Evolutionary conservation across 2,797 vertebrate genomes (phyloP).

Genomic region (Hapalemur alaotrensis): DNA sequence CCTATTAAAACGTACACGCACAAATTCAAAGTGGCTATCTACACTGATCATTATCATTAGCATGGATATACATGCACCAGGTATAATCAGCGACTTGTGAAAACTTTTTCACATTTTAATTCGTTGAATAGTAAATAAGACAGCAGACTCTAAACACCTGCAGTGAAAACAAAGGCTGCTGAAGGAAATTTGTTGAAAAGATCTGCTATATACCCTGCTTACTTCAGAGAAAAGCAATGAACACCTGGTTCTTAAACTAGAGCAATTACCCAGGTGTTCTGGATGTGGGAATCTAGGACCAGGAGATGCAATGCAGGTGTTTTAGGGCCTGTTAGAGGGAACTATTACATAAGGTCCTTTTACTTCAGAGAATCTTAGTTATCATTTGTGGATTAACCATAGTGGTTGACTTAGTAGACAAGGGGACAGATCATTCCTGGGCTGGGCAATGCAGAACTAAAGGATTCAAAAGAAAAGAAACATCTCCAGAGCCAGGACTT

Average conservation of each 20-base stretch:
- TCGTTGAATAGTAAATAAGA: not conserved
- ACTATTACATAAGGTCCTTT: not conserved
- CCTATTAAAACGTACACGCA: not conserved
- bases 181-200: slow-evolving; percentile 17
- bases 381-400: not conserved
- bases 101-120: not conserved
- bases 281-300: not conserved
- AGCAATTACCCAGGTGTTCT: not conserved
- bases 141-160: not conserved
- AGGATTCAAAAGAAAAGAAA: not conserved
- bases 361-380: not conserved
- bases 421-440: not conserved
- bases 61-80: not conserved
- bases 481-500: not conserved
- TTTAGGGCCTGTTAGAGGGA: not conserved
- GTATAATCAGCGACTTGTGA: not conserved
- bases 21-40: not conserved
- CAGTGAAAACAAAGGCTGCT: not conserved
- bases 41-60: not conserved
- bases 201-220: not conserved
- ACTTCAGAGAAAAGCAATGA: not conserved
- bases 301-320: not conserved
- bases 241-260: not conserved
- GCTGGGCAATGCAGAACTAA: not conserved
- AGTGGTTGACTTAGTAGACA: not conserved